phyloP scores from a whole-genome alignment of 2,888 invertebrate genomes.

The Erynnis tages region DNA sequence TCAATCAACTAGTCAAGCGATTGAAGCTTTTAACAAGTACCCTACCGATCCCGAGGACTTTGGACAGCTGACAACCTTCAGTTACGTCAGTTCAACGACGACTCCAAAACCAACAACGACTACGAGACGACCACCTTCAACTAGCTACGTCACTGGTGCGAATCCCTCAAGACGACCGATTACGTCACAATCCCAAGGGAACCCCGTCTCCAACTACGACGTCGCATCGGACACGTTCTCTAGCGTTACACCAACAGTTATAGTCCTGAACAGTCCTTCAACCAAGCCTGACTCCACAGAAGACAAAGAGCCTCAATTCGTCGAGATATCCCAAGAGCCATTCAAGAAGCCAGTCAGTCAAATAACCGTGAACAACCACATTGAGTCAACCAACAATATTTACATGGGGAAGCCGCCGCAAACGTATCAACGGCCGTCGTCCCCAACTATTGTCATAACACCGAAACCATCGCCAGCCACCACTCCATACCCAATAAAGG shows the following conservation, averaged over 20 bases:
- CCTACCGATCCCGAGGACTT: conserved; percentile 69
- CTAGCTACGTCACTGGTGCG: conserved; percentile 71
- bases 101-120: conserved; percentile 55
- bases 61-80: conserved; percentile 66
- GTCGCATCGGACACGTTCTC: conserved; percentile 64
- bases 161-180: conserved; percentile 76
- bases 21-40: conserved; percentile 70
- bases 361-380: conserved; percentile 83
- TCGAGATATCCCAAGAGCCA: conserved; percentile 77
- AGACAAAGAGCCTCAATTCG: conserved; percentile 59
- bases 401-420: conserved; percentile 64
- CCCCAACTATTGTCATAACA: conserved; percentile 85
- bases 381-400: conserved; percentile 80
- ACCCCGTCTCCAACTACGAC: conserved; percentile 55
- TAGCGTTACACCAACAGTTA: conserved; percentile 74
- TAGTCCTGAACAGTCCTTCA: conserved; percentile 61
- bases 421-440: conserved; percentile 71
- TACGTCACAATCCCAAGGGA: conserved; percentile 49
- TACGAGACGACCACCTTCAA: conserved; percentile 64
- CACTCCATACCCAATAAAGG: conserved; percentile 59
- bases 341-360: conserved; percentile 72
- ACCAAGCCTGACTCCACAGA: conserved; percentile 51
- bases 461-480: conserved; percentile 83
- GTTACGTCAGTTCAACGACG: conserved; percentile 64
- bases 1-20: conserved; percentile 71